Base-by-base conservation (phyloP, 2,888 invertebrate genomes). In the Eupelmus urozonus region DNA sequence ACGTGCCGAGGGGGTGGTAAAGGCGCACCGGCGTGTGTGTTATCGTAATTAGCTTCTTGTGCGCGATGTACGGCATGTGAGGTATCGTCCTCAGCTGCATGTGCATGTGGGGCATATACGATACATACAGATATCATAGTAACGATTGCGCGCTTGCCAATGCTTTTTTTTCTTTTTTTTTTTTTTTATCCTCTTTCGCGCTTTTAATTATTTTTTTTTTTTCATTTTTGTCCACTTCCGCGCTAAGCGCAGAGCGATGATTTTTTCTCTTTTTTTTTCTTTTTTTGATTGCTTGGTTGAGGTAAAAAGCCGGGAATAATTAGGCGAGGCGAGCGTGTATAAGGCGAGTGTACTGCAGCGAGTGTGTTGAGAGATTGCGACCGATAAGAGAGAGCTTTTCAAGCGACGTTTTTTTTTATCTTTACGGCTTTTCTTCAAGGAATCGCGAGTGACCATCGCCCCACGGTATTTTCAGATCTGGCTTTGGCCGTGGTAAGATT, bases 41-140 rank as follows among this genome's bases (percentile, higher is more conserved):
- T 78, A 89, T 82, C 66, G 86, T 85, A 83, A 88, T 88, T 83
- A 90, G 88, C 86, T 87, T 87, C 88, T 90, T 90, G 88, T 90
- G 90, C 60, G 90, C 90, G 85, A 89, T 83, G 85, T 89, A 90
- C 76, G 90, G 90, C 86, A 90, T 85, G 73, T 87, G 86, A 85
- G 89, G 89, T 80, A 83, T 76, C 79, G 81, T 81, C 82, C 85
- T 87, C 85, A 88, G 86, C 88, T 88, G 83, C 78, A 82, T 83
- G 65, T 51, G n/a, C 16, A 23, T 9, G 45, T n/a, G 25, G n/a
- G n/a, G 29, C 53, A 27, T n/a, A 40, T 16, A 18, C 25, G 16
- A 18, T 20, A 40, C 16, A 13, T n/a, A n/a, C n/a, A n/a, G n/a
- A n/a, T n/a, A n/a, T n/a, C n/a, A n/a, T n/a, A n/a, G n/a, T n/a